Evolutionary conservation across 2,888 invertebrate species (phyloP), one percentile per base, ranked within the genome.

Genomic region (Plagodis pulveraria): DNA sequence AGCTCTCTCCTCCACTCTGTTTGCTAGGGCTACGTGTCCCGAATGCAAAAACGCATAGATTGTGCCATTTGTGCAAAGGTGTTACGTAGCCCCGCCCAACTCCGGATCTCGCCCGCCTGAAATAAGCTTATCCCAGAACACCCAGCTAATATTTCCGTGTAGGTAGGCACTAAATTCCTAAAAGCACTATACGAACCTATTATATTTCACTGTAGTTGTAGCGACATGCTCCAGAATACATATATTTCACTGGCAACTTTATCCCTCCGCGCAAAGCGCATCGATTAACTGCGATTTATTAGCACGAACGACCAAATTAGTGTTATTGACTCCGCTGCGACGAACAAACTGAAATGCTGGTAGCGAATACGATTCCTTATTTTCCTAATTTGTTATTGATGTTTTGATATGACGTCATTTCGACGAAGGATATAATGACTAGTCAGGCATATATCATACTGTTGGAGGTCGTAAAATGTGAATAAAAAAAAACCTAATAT

Each of bases 21-120:
- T 70, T 71, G 70, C 67, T 50, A 52, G 59, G 56, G 55, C 62
- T 70, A 71, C 70, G 71, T 71, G 71, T 62, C 54, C 59, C 33
- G 71, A 70, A 67, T 70, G 67, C 67, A 67, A 70, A 71, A 70
- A 70, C 65, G 58, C 70, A 68, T 62, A 62, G 67, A 70, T 66
- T 70, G 66, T 65, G 61, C 70, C 66, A 65, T 67, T 70, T 66
- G 62, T 66, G 64, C 67, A 67, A 67, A 67, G 67, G 70, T 70
- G 65, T 64, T 62, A 64, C 56, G 54, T 66, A 61, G 60, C 60
- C 57, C 56, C 42, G 63, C 62, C 62, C 62, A 58, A 45, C 45
- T 54, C 66, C 56, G 8, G 40, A 40, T 5, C 10, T 10, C 40
- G 10, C 40, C 10, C 1, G 40, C 10, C 10, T 40, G 47, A 56